These are phyloP conservation scores for Hirudinaria manillensis DNA, from an alignment of 2,888 invertebrate species.

Conservation along the genomic window DNA sequence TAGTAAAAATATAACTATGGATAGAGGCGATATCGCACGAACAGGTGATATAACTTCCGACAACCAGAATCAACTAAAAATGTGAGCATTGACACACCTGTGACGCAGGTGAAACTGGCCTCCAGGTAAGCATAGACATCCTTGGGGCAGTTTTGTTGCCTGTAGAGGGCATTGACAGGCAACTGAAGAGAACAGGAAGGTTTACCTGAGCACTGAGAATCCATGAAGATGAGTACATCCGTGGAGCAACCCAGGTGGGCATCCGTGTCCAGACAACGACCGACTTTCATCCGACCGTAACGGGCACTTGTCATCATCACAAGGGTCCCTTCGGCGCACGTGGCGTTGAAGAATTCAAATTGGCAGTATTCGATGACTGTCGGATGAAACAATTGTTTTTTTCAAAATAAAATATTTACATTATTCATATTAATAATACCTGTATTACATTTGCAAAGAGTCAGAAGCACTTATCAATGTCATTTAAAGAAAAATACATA, in stretches of 20 bases:
- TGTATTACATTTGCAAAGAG: no score
- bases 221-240: constrained; percentile 32
- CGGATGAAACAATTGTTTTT: not conserved
- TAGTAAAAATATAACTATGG: not conserved
- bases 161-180: constrained; percentile 28
- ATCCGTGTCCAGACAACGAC: constrained; percentile 25
- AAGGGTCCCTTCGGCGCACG: not conserved
- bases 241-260: constrained; percentile 31
- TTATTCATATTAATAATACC: no score
- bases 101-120: constrained; percentile 27
- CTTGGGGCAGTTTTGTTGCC: constrained; percentile 27
- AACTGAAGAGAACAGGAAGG: constrained; percentile 23
- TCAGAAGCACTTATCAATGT: no score
- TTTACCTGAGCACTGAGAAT: constrained; percentile 31
- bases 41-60: not conserved
- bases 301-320: constrained; percentile 18
- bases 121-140: constrained; percentile 32
- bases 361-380: constrained; percentile 25
- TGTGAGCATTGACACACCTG: constrained; percentile 11
- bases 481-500: no score
- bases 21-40: not conserved
- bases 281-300: constrained; percentile 32
- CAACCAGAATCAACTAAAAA: not conserved
- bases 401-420: no score
- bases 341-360: constrained; percentile 33